Conservation (phyloP, 35 echinoderm and acorn worm species). For the Lytechinus pictus region DNA sequence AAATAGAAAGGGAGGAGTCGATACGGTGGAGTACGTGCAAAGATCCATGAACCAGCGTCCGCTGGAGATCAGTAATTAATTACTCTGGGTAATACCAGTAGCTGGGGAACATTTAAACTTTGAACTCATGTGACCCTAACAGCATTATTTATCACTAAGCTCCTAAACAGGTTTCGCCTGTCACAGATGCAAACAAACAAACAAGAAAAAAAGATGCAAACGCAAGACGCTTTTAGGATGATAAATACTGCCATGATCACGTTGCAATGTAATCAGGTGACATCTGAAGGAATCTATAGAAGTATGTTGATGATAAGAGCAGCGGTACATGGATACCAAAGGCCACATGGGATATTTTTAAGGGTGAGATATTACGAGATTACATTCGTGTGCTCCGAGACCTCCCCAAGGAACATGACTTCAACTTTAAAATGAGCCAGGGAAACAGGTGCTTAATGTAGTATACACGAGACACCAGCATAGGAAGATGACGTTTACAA, state of each 20-base stretch:
- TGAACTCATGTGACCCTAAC: background rate
- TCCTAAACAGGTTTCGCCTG: conserved; percentile 5
- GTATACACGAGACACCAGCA: background rate
- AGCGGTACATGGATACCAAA: background rate
- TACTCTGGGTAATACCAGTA: background rate
- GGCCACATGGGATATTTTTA: background rate
- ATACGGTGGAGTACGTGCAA: background rate
- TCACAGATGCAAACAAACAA: conserved; percentile 10
- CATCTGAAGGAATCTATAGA: background rate
- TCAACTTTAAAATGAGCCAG: background rate
- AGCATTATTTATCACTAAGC: background rate
- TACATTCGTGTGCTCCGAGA: background rate
- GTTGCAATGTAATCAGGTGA: background rate
- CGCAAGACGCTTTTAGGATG: background rate
- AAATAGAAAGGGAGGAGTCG: background rate
- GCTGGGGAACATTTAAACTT: conserved; percentile 8
- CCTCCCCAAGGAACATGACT: background rate
- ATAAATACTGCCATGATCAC: background rate
- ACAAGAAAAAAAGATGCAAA: background rate
- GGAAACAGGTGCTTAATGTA: conserved; percentile 10
- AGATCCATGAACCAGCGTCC: background rate
- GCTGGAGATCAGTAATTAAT: conserved; percentile 14
- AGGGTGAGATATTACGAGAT: conserved; percentile 22
- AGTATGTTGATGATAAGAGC: background rate
- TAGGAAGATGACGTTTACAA: background rate